Conservation (phyloP, 1,140 invertebrate species). For the Mya arenaria region DNA sequence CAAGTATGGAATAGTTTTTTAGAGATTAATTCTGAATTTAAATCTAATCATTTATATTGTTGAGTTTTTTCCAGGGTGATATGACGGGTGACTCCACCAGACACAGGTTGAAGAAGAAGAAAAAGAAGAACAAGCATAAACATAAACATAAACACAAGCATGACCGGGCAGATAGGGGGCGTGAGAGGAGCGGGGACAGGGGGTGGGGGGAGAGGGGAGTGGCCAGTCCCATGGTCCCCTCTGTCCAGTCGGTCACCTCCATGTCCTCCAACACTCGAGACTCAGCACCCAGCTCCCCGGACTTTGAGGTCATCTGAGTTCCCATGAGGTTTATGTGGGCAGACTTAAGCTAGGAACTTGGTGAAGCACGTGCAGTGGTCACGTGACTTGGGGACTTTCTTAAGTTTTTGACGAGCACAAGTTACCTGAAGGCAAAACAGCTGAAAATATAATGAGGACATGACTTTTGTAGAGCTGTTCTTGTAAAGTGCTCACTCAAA, state of each 20-base stretch:
- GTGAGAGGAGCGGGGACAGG: slow-evolving; percentile 57
- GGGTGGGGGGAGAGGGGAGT: slow-evolving; percentile 53
- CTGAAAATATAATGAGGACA: too few relatives aligned
- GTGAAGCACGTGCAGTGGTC: too few relatives aligned
- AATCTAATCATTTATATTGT: too few relatives aligned
- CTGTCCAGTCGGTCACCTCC: slow-evolving; percentile 50
- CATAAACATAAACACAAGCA: slow-evolving; percentile 82
- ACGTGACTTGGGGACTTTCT: too few relatives aligned
- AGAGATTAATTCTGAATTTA: too few relatives aligned
- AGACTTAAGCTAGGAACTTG: too few relatives aligned
- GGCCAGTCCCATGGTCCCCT: slow-evolving; percentile 49
- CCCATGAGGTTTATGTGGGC: not conserved
- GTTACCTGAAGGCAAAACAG: too few relatives aligned
- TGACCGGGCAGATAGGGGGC: slow-evolving; percentile 63
- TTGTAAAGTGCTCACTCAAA: too few relatives aligned
- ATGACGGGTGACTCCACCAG: not conserved
- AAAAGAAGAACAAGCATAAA: slow-evolving; percentile 84
- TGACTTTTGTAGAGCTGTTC: too few relatives aligned
- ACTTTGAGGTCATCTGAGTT: slow-evolving; percentile 74
- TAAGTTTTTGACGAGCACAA: too few relatives aligned
- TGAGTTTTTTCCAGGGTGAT: too few relatives aligned
- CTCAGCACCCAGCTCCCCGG: slow-evolving; percentile 70
- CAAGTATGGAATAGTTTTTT: too few relatives aligned
- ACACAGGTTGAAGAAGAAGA: slow-evolving; percentile 82
- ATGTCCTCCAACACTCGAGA: slow-evolving; percentile 45